A percentile compares a stretch with the other conserved stretches of the same genome.
Evolutionary conservation across 2,797 vertebrate genomes (phyloP).

Genomic region (Sebastolobus alascanus): DNA sequence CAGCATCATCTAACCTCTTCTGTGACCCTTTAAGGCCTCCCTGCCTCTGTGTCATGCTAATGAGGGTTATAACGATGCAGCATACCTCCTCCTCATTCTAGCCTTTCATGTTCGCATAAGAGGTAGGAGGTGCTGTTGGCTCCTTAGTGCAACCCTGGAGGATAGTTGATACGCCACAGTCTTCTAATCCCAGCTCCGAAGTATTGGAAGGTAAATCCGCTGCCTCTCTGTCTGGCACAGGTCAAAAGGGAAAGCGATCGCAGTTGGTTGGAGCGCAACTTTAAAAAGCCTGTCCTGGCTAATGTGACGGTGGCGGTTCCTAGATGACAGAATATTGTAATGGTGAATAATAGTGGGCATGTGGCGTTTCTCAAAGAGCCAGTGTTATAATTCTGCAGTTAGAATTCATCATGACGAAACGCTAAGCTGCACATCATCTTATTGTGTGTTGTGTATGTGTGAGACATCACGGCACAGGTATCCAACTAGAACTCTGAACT

Average conservation of each 20-base stretch:
- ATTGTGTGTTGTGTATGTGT: conserved; percentile 24
- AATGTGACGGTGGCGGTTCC: conserved; percentile 49
- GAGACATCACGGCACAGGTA: conserved; percentile 33
- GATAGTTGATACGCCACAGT: conserved; percentile 69
- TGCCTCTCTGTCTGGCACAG: conserved; percentile 73
- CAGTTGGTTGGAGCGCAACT: conserved; percentile 67
- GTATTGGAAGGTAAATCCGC: conserved; percentile 76
- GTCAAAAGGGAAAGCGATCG: conserved; percentile 78
- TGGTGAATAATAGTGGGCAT: conserved; percentile 56
- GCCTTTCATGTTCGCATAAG: conserved; percentile 56
- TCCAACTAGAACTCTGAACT: not conserved
- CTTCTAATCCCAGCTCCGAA: conserved; percentile 74
- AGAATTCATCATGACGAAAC: conserved; percentile 31
- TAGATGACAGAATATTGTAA: conserved; percentile 51
- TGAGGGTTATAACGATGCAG: conserved; percentile 49
- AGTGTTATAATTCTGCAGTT: conserved; percentile 32
- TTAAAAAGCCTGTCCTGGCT: conserved; percentile 63
- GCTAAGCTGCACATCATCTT: conserved; percentile 44
- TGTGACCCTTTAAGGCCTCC: conserved; percentile 33
- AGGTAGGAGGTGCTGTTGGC: conserved; percentile 70
- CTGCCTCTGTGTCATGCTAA: conserved; percentile 42
- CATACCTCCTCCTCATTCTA: conserved; percentile 53
- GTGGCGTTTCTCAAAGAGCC: conserved; percentile 30
- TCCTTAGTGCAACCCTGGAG: conserved; percentile 61
- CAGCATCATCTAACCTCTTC: conserved; percentile 17